Conservation (phyloP, 2,888 invertebrate species). For the Ichneumoninae sp. region DNA sequence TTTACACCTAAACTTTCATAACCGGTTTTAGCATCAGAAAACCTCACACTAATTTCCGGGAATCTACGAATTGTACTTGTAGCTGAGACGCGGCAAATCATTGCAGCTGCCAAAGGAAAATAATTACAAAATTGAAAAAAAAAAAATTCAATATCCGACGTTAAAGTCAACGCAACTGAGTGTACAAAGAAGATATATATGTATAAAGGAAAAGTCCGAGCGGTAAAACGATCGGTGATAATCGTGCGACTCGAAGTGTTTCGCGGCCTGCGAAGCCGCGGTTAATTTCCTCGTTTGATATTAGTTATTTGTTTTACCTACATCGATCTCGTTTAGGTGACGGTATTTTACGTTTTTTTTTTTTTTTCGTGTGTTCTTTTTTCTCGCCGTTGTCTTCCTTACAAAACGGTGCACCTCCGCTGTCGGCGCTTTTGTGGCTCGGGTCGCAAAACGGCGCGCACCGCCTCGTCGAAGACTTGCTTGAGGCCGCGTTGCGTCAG, state of each 20-base stretch:
- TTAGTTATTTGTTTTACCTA: conserved; percentile 63
- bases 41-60: conserved; percentile 62
- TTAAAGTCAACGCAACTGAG: conserved; percentile 30
- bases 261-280: conserved; percentile 53
- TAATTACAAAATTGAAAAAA: conserved; percentile 8
- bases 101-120: conserved; percentile 74
- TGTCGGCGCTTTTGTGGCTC: conserved; percentile 98
- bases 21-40: conserved; percentile 65
- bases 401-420: conserved; percentile 94
- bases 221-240: conserved; percentile 45
- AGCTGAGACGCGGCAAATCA: conserved; percentile 71
- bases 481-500: conserved; percentile 98
- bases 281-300: conserved; percentile 40
- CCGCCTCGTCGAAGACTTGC: conserved; percentile 99
- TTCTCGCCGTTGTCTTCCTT: conserved; percentile 79
- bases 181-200: conserved; percentile 20
- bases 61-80: conserved; percentile 74
- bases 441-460: conserved; percentile 97
- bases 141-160: conserved; percentile 36
- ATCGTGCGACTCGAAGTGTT: conserved; percentile 61
- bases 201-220: conserved; percentile 31
- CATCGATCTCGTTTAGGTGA: conserved; percentile 56
- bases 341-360: conserved; percentile 49
- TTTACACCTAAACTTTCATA: conserved; percentile 71
- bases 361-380: conserved; percentile 28